Conservation (phyloP, 2,113 vertebrate species). For the Leucopsar rothschildi region DNA sequence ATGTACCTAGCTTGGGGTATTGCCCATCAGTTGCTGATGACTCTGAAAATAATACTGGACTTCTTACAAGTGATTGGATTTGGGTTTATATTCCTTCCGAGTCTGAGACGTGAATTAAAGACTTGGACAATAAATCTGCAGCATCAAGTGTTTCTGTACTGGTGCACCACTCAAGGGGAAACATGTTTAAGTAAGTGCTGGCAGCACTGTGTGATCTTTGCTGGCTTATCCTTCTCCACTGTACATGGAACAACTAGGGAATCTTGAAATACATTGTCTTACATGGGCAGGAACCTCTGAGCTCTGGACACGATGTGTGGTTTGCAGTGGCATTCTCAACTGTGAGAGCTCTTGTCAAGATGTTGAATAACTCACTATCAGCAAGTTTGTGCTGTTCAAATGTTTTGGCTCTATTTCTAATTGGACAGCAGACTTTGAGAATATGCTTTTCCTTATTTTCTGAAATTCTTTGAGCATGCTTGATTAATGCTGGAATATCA, state of each 20-base stretch:
- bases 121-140: not conserved
- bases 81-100: not conserved
- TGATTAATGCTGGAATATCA: not conserved
- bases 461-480: not conserved
- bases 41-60: not conserved
- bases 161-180: not conserved
- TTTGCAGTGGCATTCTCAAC: not conserved
- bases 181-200: not conserved
- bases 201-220: not conserved
- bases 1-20: not conserved
- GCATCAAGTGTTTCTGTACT: rapidly evolving
- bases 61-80: not conserved
- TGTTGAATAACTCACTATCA: not conserved
- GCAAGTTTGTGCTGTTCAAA: not conserved
- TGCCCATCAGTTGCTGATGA: not conserved
- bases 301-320: not conserved
- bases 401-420: not conserved
- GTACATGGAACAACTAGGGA: not conserved
- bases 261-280: not conserved
- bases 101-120: not conserved
- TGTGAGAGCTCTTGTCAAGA: not conserved
- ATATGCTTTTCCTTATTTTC: not conserved
- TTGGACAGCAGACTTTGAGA: not conserved
- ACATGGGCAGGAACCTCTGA: not conserved
- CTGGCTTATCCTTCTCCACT: not conserved